Conservation (phyloP, 2,797 vertebrate species). For the Semotilus atromaculatus region DNA sequence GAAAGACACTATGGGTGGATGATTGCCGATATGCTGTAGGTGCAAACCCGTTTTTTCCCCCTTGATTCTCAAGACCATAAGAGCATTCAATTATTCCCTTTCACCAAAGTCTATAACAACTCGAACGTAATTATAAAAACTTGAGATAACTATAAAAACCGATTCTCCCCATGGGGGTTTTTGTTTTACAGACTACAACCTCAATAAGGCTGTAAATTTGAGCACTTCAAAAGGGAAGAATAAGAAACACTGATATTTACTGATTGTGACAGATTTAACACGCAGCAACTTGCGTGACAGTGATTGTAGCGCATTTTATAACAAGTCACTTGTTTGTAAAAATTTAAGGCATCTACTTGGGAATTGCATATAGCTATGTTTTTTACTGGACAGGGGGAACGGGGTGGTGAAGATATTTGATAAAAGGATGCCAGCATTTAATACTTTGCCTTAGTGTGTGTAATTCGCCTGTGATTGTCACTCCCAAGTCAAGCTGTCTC, state of each 20-base stretch:
- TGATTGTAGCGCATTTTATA: slow-evolving; percentile 82
- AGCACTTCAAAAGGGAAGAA: slow-evolving; percentile 44
- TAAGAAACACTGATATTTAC: slow-evolving; percentile 66
- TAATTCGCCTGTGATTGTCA: slow-evolving; percentile 76
- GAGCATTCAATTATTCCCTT: slow-evolving; percentile 53
- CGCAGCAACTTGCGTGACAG: slow-evolving; percentile 72
- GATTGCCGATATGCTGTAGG: slow-evolving; percentile 80
- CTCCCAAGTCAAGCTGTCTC: slow-evolving; percentile 91
- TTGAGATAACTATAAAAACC: slow-evolving; percentile 11
- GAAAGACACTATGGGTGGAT: slow-evolving; percentile 65
- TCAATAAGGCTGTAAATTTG: slow-evolving; percentile 47
- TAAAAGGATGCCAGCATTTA: slow-evolving; percentile 10
- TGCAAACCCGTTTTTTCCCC: slow-evolving; percentile 66
- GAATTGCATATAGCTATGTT: slow-evolving; percentile 74
- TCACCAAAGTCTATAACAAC: slow-evolving; percentile 56
- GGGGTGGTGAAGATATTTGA: slow-evolving; percentile 4
- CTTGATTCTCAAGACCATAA: slow-evolving; percentile 57
- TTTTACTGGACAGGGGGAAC: not conserved
- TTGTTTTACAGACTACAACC: not conserved
- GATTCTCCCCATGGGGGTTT: slow-evolving; percentile 14
- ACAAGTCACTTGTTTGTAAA: slow-evolving; percentile 78
- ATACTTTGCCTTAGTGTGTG: not conserved
- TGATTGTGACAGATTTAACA: slow-evolving; percentile 77
- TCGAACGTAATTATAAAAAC: slow-evolving; percentile 53
- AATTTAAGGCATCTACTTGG: slow-evolving; percentile 83